Percentiles rank a stretch among this genome's conserved stretches.
These are phyloP conservation scores for Cryptomyrus ogoouensis DNA, from an alignment of 2,113 vertebrate genomes.

Conservation along the genomic window DNA sequence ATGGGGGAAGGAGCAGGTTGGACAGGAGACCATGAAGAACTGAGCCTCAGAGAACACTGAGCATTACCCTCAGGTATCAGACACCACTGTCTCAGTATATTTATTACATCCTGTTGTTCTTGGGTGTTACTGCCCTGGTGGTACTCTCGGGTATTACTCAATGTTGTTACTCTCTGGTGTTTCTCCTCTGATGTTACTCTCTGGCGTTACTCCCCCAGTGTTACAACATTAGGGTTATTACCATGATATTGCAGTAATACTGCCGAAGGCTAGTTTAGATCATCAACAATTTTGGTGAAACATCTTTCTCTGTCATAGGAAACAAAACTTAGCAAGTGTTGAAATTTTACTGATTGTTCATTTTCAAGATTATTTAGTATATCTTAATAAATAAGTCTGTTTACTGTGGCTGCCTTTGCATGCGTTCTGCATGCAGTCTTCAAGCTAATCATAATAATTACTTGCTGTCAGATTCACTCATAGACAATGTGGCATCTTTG, in stretches of 20 bases:
- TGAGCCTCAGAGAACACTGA: conserved; percentile 11
- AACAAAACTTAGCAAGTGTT: background rate
- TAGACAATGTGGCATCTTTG: background rate
- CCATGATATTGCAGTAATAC: background rate
- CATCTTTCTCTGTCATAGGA: background rate
- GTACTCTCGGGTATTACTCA: background rate
- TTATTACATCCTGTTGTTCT: background rate
- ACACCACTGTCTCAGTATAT: background rate
- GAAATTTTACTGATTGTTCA: background rate
- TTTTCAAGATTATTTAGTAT: background rate
- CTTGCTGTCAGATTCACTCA: background rate
- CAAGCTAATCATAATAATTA: background rate
- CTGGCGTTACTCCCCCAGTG: background rate
- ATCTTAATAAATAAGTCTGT: background rate
- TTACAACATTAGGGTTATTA: background rate
- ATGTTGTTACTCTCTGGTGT: background rate
- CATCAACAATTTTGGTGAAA: background rate
- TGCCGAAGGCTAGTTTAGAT: background rate
- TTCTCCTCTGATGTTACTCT: background rate
- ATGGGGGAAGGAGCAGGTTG: background rate
- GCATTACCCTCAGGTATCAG: background rate
- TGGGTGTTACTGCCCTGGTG: background rate
- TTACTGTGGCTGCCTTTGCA: background rate
- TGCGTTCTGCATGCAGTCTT: background rate
- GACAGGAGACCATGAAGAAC: background rate